These are phyloP conservation scores for Hyperoodon ampullatus DNA, from an alignment of 2,113 vertebrate genomes.

Conservation along the genomic window DNA sequence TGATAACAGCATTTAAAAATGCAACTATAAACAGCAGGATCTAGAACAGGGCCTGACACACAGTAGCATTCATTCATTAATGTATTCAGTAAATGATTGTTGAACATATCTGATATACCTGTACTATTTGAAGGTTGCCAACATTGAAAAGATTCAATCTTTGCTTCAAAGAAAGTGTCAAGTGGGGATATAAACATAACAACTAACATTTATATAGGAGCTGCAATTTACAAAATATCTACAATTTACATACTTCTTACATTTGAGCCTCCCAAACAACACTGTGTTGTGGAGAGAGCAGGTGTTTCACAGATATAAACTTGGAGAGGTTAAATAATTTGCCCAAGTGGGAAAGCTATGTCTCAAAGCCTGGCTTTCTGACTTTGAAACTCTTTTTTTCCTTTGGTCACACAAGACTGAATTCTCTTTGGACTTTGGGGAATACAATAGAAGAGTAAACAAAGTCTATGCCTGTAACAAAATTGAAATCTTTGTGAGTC, in stretches of 20 bases:
- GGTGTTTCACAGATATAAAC: constrained; percentile 45
- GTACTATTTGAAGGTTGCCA: background rate
- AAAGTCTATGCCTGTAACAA: background rate
- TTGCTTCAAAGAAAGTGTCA: constrained; percentile 21
- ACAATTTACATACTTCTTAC: background rate
- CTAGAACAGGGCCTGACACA: background rate
- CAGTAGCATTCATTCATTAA: background rate
- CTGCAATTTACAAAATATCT: background rate
- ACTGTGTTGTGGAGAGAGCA: background rate
- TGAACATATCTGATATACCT: background rate
- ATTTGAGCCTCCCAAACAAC: background rate
- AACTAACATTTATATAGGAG: background rate
- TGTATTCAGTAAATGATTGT: background rate
- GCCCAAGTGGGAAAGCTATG: background rate
- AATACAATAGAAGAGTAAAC: constrained; percentile 9
- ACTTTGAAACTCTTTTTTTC: background rate
- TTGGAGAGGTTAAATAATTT: constrained; percentile 53
- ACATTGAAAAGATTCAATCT: background rate
- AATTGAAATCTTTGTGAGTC: constrained; percentile 33
- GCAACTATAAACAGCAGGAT: background rate
- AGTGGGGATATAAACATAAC: background rate
- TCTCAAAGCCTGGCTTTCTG: background rate
- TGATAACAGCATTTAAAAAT: background rate
- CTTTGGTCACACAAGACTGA: background rate
- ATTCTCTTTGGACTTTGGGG: background rate